Conservation (phyloP, 2,888 invertebrate genomes). For the Sphaerophoria taeniata region DNA sequence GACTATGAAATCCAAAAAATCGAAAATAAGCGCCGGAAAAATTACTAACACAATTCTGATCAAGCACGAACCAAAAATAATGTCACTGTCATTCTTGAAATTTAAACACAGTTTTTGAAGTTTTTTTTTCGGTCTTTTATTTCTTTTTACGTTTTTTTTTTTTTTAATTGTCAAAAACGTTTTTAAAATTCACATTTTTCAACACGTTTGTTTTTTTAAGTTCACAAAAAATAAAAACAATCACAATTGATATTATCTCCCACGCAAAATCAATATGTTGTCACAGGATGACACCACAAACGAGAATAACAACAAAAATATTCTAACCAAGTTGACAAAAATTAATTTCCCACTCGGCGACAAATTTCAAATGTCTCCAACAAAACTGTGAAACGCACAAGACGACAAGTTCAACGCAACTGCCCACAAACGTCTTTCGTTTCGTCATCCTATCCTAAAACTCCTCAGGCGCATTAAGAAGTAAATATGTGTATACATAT, state of each 20-base stretch:
- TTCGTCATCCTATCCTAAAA: constrained; percentile 74
- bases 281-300: background rate
- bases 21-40: background rate
- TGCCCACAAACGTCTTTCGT: constrained; percentile 79
- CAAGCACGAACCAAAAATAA: background rate
- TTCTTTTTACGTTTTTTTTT: background rate
- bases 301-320: background rate
- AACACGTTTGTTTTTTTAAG: background rate
- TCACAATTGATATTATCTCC: background rate
- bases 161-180: background rate
- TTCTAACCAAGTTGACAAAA: constrained; percentile 53
- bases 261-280: background rate
- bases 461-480: constrained; percentile 67
- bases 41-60: background rate
- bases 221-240: background rate
- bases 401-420: constrained; percentile 82
- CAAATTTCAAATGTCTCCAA: constrained; percentile 41
- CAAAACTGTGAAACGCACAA: constrained; percentile 78
- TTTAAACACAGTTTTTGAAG: background rate
- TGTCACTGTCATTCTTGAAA: background rate
- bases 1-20: background rate
- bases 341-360: constrained; percentile 48
- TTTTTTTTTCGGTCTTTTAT: background rate
- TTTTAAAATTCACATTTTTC: background rate
- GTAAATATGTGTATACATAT: constrained; percentile 21